Evolutionary conservation across 2,113 vertebrate species (phyloP).

Genomic region (Melanocharis versteri): DNA sequence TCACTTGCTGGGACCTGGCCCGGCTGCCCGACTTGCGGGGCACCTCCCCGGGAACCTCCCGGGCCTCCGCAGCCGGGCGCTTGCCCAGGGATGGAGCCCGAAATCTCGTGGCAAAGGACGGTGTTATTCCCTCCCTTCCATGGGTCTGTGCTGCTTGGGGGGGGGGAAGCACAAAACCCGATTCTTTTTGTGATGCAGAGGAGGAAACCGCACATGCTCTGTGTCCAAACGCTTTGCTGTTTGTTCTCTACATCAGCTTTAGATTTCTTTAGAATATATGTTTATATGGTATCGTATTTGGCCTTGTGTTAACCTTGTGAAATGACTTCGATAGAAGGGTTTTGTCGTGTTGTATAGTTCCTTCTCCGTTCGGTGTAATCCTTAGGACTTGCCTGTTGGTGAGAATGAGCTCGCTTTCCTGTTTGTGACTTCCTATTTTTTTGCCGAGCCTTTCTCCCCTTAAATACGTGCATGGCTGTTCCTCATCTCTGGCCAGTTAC

Average conservation of each 20-base stretch:
- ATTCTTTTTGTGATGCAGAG: not conserved
- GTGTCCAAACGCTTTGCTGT: not conserved
- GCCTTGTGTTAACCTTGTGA: not conserved
- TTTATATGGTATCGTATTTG: not conserved
- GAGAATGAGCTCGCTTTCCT: conserved; percentile 13
- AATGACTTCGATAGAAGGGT: not conserved
- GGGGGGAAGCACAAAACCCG: not conserved
- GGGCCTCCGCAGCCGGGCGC: not conserved
- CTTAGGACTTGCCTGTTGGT: not conserved
- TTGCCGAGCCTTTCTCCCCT: not conserved
- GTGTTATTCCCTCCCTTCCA: not conserved
- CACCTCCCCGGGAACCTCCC: not conserved
- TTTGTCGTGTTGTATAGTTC: not conserved
- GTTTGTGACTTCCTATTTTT: conserved; percentile 34
- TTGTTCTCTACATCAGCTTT: not conserved
- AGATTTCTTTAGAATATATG: not conserved
- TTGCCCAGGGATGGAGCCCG: not conserved
- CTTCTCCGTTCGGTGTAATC: not conserved
- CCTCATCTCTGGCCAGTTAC: not conserved
- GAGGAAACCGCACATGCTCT: not conserved
- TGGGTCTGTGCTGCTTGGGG: not conserved
- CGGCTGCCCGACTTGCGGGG: not conserved
- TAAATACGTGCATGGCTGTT: not conserved
- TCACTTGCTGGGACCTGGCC: not conserved
- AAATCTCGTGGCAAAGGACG: not conserved